phyloP scores from a whole-genome alignment of 2,797 vertebrate species.

The Luscinia luscinia region DNA sequence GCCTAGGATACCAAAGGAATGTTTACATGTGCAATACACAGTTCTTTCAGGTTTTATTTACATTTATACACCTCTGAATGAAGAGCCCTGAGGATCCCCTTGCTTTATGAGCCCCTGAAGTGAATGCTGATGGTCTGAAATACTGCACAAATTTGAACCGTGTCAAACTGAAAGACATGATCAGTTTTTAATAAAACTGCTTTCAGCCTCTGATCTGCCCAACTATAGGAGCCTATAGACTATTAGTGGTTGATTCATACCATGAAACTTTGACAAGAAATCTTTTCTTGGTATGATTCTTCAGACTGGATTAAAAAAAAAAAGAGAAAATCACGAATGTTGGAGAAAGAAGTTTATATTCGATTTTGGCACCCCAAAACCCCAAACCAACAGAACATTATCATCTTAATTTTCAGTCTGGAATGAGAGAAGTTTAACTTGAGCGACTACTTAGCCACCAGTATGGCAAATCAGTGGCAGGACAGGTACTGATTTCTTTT shows the following conservation, averaged over 20 bases:
- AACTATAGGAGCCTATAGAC: background rate
- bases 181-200: background rate
- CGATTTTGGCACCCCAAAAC: background rate
- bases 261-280: background rate
- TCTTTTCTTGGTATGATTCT: background rate
- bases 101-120: background rate
- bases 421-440: background rate
- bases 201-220: background rate
- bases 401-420: background rate
- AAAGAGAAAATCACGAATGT: background rate
- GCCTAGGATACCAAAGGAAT: background rate
- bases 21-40: background rate
- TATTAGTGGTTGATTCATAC: background rate
- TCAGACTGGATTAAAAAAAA: background rate
- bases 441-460: background rate
- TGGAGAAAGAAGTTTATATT: background rate
- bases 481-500: background rate
- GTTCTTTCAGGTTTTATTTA: background rate
- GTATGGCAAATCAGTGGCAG: rapidly evolving
- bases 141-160: background rate
- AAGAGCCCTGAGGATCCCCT: background rate
- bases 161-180: background rate
- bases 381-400: background rate
- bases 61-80: background rate
- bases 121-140: background rate